Base-by-base conservation (phyloP, 1,140 invertebrate genomes). In the Sycophila sp. region DNA sequence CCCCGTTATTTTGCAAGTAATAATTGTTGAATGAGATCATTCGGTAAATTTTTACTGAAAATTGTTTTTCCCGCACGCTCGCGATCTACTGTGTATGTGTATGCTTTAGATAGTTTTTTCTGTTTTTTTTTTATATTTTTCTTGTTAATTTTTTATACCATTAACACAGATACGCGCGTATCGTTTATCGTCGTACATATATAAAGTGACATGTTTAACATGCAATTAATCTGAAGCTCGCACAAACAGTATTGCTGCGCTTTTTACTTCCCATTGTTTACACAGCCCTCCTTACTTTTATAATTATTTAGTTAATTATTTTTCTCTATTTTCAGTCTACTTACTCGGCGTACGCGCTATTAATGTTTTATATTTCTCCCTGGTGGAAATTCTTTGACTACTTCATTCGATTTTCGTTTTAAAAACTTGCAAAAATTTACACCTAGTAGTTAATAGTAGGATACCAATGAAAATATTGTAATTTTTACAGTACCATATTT, bases 151-250 rank as follows among this genome's bases (percentile, higher is more conserved):
- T 64, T 76, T 74, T 71, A 80, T 80, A 80, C 76, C 74, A 74
- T 79, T 75, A 78, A 79, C 74, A 80, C 78, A 78, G 78, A 77
- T 80, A 81, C 71, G 70, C 66, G 75, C 75, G 73, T 79, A 77
- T 79, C 64, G 74, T 74, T 71, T 51, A 66, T 71, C 60, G 45
- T 66, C 60, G 56, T 67, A 74, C 67, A 74, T 71, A 58, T 66
- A 81, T 78, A 80, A 81, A 81, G 77, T 81, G 80, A 85, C 83
- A 85, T 85, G 83, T 85, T 85, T 84, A 84, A 85, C 83, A 85
- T 85, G 83, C 79, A 85, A 84, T 83, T 84, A 83, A 85, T 83
- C 75, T 77, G 83, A 85, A 85, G 83, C 83, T 83, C 80, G 81
- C 81, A 84, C 82, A 83, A 83, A 85, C 81, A 81, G 69, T 80